Evolutionary conservation across 2,113 vertebrate species (phyloP).

Genomic region (Girardinichthys multiradiatus): DNA sequence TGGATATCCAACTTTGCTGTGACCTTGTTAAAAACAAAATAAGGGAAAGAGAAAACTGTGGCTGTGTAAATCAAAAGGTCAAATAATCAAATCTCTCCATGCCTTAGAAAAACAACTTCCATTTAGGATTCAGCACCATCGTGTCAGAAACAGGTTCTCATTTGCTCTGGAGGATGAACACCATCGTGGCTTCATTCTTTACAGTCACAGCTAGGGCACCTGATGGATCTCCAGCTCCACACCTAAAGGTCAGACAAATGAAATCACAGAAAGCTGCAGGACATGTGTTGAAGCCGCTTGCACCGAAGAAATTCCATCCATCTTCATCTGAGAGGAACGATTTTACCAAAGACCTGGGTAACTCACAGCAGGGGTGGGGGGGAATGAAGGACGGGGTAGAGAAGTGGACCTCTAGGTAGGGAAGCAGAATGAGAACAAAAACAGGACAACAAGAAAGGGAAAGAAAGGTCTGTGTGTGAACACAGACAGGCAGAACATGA

Average conservation of each 20-base stretch:
- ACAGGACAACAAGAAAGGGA: constrained; percentile 8
- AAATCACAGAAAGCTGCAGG: constrained; percentile 30
- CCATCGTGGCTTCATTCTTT: constrained; percentile 2
- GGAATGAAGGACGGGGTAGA: background rate
- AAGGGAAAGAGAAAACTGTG: background rate
- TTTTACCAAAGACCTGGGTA: constrained; percentile 10
- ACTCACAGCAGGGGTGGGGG: background rate
- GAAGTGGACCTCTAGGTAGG: background rate
- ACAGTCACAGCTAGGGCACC: background rate
- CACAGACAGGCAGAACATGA: constrained; percentile 13
- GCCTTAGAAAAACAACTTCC: background rate
- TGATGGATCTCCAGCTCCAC: background rate
- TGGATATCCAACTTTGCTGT: background rate
- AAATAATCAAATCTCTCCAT: background rate
- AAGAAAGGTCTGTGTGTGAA: constrained; percentile 20
- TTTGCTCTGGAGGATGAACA: background rate
- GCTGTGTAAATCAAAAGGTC: background rate
- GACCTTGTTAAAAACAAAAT: background rate
- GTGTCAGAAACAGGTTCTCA: constrained; percentile 3
- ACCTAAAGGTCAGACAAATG: constrained; percentile 30
- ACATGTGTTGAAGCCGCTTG: constrained; percentile 3
- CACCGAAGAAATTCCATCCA: constrained; percentile 15
- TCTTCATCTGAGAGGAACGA: constrained; percentile 33
- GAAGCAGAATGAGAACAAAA: constrained; percentile 18
- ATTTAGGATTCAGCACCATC: background rate